phyloP scores from a whole-genome alignment of 2,797 vertebrate species.

The Dipus sagitta region DNA sequence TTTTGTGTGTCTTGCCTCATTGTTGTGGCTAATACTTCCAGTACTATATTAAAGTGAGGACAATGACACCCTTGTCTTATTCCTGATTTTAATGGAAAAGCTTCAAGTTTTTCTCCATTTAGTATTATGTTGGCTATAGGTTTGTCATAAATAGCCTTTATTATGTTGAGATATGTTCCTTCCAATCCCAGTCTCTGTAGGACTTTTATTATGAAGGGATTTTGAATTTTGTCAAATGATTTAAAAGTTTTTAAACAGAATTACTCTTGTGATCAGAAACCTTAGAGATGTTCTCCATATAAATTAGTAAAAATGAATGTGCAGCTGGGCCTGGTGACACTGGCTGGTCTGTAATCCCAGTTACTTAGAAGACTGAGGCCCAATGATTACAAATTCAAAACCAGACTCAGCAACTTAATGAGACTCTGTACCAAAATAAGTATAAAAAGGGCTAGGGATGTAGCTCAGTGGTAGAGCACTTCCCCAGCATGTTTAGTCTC shows the following conservation, averaged over 20 bases:
- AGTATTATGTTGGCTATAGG: too few species aligned
- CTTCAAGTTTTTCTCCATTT: too few species aligned
- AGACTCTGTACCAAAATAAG: background rate
- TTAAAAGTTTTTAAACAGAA: background rate
- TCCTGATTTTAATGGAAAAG: too few species aligned
- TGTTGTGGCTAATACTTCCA: too few species aligned
- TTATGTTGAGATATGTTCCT: too few species aligned
- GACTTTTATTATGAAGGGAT: too few species aligned
- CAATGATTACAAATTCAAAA: background rate
- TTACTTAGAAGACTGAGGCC: background rate
- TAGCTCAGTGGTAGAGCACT: background rate
- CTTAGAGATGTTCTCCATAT: background rate
- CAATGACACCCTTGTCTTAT: too few species aligned
- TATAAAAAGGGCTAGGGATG: background rate
- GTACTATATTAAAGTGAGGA: too few species aligned
- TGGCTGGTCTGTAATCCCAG: background rate
- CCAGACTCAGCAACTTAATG: background rate
- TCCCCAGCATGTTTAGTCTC: background rate
- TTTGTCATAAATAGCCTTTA: too few species aligned
- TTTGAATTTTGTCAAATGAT: too few species aligned
- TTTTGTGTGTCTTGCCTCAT: too few species aligned
- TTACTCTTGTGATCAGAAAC: background rate
- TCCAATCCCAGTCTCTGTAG: too few species aligned
- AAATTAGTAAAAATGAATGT: conserved; percentile 8
- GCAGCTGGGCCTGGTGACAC: background rate